Evolutionary conservation across 2,888 invertebrate genomes (phyloP), one percentile per base, ranked within the genome.

Genomic region (Netelia inedita): DNA sequence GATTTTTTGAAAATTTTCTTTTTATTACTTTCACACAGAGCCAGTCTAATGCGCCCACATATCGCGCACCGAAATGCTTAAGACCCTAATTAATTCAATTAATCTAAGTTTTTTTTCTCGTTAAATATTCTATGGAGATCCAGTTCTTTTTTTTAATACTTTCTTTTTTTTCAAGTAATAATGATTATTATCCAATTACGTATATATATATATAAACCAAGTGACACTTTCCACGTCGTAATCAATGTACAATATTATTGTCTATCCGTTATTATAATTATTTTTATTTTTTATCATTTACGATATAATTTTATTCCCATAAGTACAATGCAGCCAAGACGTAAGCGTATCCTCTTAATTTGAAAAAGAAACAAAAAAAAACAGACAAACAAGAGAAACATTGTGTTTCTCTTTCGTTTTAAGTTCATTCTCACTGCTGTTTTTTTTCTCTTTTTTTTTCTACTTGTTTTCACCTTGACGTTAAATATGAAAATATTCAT

Each of bases 251-350:
- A 81, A 72, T 85, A 71, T 76, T 73, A 35, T 73, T 46, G 35
- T 35, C 35, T 59, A 69, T 53, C 61, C 75, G 28, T 59, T 85
- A 71, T 65, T 74, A 73, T 74, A 46, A 63, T 84, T 59, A 72
- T 65, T 74, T 63, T 63, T 55, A 71, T 41, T 73, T 78, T 69
- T 71, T 71, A 35, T 75, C 65, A 59, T 53, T 35, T 83, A 80
- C 63, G 55, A 80, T 35, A 71, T 69, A 78, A 68, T 63, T 55
- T 78, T 81, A 81, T 69, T 78, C 57, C 85, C 74, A 69, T 90
- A 89, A 92, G 90, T 92, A 90, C 90, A 91, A 91, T 89, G 87
- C 90, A 88, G 88, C 88, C 87, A 88, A 88, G 86, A 88, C 88
- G 87, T 87, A 88, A 87, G 86, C 89, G 89, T 87, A 89, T 90